Base-by-base conservation (phyloP, 2,888 invertebrate species). In the Cheiracanthium punctorium region DNA sequence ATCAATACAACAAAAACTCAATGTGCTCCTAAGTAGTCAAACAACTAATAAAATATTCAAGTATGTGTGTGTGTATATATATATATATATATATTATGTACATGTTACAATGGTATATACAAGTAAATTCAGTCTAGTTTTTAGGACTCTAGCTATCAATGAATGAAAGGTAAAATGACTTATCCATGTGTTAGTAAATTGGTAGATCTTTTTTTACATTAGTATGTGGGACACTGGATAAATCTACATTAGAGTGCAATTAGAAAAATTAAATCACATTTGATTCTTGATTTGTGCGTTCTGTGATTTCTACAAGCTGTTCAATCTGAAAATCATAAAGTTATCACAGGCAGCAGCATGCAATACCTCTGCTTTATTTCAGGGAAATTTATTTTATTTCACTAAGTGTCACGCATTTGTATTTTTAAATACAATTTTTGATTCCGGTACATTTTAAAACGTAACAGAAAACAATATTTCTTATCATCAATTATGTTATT, bases 251-350 rank as follows among this genome's bases (percentile, higher is more conserved):
- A 76, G 70, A 70, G 84, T 85, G 84, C 84, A 69, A 85, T 85
- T 85, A 85, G 84, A 85, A 85, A 82, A 85, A 85, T 85, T 79
- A 79, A 85, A 85, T 85, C 84, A 85, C 84, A 85, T 85, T 85
- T 85, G 79, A 85, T 79, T 85, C 79, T 79, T 79, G 79, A 79
- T 85, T 85, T 85, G 84, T 85, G 84, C 84, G 84, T 85, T 85
- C 84, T 85, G 84, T 79, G 52, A 33, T 85, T 69, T 69, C 84
- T 85, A 85, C 69, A 80, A 85, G 84, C 84, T 67, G n/a, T n/a
- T n/a, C 52, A 80, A 85, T 79, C 58, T 79, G 30, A 69, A 74
- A 58, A 73, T 52, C 32, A 70, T 41, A 41, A 5, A 58, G 24
- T 24, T 24, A 58, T 58, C 20, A 58, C 24, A 24, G 24, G 24